Evolutionary conservation across 2,888 invertebrate genomes (phyloP).

Genomic region (Pimpla rufipes): DNA sequence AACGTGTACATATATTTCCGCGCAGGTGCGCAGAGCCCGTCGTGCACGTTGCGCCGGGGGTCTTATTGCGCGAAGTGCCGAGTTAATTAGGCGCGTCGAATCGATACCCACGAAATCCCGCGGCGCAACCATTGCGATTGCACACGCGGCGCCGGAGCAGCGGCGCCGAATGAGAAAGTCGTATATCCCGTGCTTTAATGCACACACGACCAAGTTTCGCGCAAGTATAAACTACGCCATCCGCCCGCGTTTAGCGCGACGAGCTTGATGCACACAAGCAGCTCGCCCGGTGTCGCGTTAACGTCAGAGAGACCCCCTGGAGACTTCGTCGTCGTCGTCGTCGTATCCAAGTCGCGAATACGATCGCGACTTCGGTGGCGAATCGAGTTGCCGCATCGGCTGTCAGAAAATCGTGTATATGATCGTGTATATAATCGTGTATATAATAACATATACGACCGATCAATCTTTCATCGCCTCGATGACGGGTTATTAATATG

Average conservation of each 20-base stretch:
- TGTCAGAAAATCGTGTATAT: slow-evolving; percentile 29
- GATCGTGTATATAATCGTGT: background rate
- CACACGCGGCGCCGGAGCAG: background rate
- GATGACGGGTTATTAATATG: slow-evolving; percentile 21
- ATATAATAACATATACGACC: background rate
- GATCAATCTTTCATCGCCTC: slow-evolving; percentile 39
- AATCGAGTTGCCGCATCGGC: background rate
- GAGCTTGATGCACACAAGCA: slow-evolving; percentile 2
- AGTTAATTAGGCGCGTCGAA: slow-evolving; percentile 58
- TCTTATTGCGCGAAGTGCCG: slow-evolving; percentile 17
- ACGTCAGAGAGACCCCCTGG: background rate
- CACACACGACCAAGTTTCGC: slow-evolving; percentile 6
- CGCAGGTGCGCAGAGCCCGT: background rate
- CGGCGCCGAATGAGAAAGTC: slow-evolving; percentile 1
- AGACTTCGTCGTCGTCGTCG: background rate
- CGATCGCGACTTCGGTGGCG: too few species aligned
- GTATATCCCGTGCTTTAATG: background rate
- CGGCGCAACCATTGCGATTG: background rate
- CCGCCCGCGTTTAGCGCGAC: background rate
- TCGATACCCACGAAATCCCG: slow-evolving; percentile 45
- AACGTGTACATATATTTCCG: background rate
- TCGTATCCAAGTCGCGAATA: too few species aligned
- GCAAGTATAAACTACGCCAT: slow-evolving; percentile 11
- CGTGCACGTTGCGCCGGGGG: background rate
- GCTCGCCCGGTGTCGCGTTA: slow-evolving; percentile 1